Evolutionary conservation across 2,113 vertebrate genomes (phyloP), one percentile per base, ranked within the genome.

Genomic region (Bucco capensis): DNA sequence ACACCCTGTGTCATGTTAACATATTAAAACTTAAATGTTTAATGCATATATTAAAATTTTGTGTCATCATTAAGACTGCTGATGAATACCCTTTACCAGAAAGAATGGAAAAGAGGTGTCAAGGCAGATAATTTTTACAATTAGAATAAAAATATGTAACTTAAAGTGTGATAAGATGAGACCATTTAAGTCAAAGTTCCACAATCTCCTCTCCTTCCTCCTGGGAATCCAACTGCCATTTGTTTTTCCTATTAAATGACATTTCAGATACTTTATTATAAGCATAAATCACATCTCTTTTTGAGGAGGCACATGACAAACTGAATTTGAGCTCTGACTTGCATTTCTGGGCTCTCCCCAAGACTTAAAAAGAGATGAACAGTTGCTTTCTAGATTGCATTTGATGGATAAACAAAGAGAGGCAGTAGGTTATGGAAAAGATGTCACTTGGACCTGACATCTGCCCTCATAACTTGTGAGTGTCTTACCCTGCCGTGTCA

Each of bases 11-110:
- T 97, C 97, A 98, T 94, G 96, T 97, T 98, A 97, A 98, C 97
- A 96, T 98, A 98, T 97, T 98, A 97, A 98, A 98, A 98, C 97
- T 98, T 98, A 97, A 98, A 98, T 98, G 97, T 98, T 98, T 98
- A 98, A 98, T 98, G 97, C 96, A 97, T 97, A 97, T 97, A 97
- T 98, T 98, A 98, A 97, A 97, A 97, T 97, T 97, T 95, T 97
- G 96, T 97, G 96, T 97, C 97, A 98, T 97, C 97, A 98, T 98
- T 98, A 98, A 97, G 95, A 88, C 81, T 16, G 79, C 94, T 97
- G 97, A 98, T 97, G 94, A 97, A 98, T 97, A 96, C 93, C 93
- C 90, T 97, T 96, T 92, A 97, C 97, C 96, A 95, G 97, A 98
- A 97, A 96, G 95, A 97, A 96, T 96, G 92, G 96, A 95, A 96